Conservation (phyloP, 1,140 invertebrate genomes). For the Araneus ventricosus region DNA sequence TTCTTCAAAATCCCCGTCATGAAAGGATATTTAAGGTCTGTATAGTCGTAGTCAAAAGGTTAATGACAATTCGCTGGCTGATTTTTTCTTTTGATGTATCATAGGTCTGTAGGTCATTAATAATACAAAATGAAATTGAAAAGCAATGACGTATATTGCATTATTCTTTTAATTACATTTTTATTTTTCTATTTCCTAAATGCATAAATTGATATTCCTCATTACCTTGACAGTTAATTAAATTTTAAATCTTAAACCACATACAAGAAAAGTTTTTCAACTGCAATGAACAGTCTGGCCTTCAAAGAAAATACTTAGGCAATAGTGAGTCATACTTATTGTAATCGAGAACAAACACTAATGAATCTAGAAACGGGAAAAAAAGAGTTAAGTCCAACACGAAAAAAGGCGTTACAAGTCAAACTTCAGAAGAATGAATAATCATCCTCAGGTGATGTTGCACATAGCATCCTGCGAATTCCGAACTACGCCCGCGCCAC, state of each 20-base stretch:
- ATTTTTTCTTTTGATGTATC: too few species aligned
- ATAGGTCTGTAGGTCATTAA: too few species aligned
- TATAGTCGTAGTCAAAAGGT: too few species aligned
- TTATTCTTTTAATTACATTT: background rate
- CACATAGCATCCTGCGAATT: background rate
- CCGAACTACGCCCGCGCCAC: background rate
- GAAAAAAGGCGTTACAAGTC: background rate
- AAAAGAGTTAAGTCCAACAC: background rate
- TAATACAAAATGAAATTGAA: too few species aligned
- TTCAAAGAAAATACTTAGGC: background rate
- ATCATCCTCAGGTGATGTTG: background rate
- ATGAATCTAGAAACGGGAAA: background rate
- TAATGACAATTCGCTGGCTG: too few species aligned
- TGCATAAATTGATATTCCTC: background rate
- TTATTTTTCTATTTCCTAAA: background rate
- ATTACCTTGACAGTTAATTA: background rate
- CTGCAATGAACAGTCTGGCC: background rate
- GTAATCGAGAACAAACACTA: background rate
- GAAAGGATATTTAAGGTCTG: too few species aligned
- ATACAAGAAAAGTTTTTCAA: background rate
- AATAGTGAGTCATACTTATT: background rate
- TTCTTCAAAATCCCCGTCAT: too few species aligned
- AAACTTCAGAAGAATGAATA: slow-evolving; percentile 1
- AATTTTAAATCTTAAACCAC: background rate
- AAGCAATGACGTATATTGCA: background rate